Base-by-base conservation (phyloP, 1,140 invertebrate species). In the Drosophila nigrodunni region DNA sequence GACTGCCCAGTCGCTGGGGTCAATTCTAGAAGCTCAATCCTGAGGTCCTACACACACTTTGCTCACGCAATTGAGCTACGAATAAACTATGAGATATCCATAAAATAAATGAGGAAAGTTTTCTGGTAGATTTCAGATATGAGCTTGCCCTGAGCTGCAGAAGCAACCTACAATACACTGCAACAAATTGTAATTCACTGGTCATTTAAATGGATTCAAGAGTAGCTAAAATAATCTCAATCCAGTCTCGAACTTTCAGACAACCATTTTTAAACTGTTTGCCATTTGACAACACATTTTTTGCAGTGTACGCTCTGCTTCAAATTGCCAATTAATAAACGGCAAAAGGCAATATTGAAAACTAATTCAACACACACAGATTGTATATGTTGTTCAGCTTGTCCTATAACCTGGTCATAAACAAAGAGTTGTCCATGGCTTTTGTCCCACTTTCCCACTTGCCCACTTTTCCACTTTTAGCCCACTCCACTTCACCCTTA, bases 301-400 rank as follows among this genome's bases (percentile, higher is more conserved):
- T 55, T 35, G 18, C 50, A 55, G 25, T 30, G 25, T 64, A 37
- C 49, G 67, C 68, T 50, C 64, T 64, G 35, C 69, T 66, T 64
- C 69, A 78, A 85, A 86, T 85, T 86, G 82, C 30, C 82, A 87
- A 87, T 88, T 87, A 87, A 88, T 87, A 87, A 87, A 87, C 80
- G 82, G 71, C 49, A 77, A 69, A 77, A 70, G 70, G 82, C 13
- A 34, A 74, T 75, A 71, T 76, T 78, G 59, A 75, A 73, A 82
- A 72, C 80, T 68, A 57, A 50, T 61, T 58, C 15, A 52, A 70
- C 44, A 41, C 34, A 61, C 72, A 68, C 39, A 73, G 34, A 57
- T 15, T 21, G 3, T 39, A 43, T 2, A 71, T 41, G 55, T 75
- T 41, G 62, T 50, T 54, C 8, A 47, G 4, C 9, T 2, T 44